phyloP scores from a whole-genome alignment of 1,140 invertebrate species.

The Drosophila asahinai region DNA sequence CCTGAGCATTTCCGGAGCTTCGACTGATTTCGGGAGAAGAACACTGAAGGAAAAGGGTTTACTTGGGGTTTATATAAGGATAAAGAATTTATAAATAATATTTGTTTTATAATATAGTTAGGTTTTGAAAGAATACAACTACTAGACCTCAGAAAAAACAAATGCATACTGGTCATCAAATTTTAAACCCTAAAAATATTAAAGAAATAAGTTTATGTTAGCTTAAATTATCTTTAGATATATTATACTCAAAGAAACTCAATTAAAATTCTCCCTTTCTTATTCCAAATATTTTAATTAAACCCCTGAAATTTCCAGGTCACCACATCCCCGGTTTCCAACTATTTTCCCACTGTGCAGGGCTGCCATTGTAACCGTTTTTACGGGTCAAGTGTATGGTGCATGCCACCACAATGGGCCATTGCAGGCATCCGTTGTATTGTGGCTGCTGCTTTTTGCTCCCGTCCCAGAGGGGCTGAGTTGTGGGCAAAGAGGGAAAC shows the following conservation, averaged over 20 bases:
- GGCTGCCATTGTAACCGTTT: constrained; percentile 55
- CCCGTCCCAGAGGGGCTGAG: constrained; percentile 1
- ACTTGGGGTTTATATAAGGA: not conserved
- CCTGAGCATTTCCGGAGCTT: constrained; percentile 11
- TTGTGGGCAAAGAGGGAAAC: not conserved
- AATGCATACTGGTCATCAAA: no score
- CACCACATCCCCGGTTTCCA: no score
- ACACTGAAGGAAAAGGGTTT: not conserved
- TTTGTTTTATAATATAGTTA: not conserved
- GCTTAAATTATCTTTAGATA: not conserved
- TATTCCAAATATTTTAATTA: not conserved
- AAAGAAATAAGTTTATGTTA: no score
- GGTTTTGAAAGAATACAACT: no score
- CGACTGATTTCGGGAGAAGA: not conserved
- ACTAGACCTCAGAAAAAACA: no score
- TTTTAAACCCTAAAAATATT: not conserved
- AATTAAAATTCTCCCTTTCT: not conserved
- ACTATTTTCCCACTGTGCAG: not conserved
- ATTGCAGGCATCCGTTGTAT: constrained; percentile 23
- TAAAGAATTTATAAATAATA: not conserved
- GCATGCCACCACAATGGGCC: constrained; percentile 70
- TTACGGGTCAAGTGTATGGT: constrained; percentile 71
- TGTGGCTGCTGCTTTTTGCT: constrained; percentile 18
- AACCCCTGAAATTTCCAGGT: not conserved
- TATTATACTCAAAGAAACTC: not conserved